Evolutionary conservation across 35 echinoderm and acorn worm species (phyloP), one percentile per base, ranked within the genome.

Genomic region (Patiria miniata): DNA sequence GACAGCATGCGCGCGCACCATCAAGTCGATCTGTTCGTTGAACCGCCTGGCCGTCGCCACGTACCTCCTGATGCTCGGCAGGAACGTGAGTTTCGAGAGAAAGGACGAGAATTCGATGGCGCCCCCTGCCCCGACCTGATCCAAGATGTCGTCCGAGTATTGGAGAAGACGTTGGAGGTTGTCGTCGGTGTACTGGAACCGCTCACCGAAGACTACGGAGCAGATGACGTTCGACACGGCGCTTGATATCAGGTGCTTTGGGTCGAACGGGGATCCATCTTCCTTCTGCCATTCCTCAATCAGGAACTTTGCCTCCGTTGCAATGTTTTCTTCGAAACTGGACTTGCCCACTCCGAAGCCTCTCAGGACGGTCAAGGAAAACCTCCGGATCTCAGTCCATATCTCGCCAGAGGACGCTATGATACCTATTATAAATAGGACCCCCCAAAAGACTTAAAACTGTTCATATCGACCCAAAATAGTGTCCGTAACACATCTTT

Each of bases 151-250:
- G 12, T 47, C 42, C 12, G 42, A 47, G 42, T 47, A 47, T 47
- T 47, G 42, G 42, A 93, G 59, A 21, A 93, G 30, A 0, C 60
- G 5, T 68, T 90, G 39, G 26, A 94, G 90, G 12, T 33, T 58
- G 9, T 68, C 22, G 52, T 94, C 92, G 7, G 52, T n/a, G 30
- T 94, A 94, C 0, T 86, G 50, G 44, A 89, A 94, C 32, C 87
- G 22, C 28, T 89, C 47, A 39, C 92, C 92, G 34, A 90, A 77
- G 8, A 39, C 42, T 4, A 90, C 88, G 23, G 88, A 68, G 39
- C 88, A 90, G 59, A 90, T 90, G 23, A 90, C 69, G 33, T 90
- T 90, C 1, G 88, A 83, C 1, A 90, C 81, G 8, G 88, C 80
- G 23, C 69, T 76, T 0, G 34, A 18, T n/a, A 86, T 69, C 60